Evolutionary conservation across 2,113 vertebrate species (phyloP).

Genomic region (western clawed frog (Xenopus tropicalis)): DNA sequence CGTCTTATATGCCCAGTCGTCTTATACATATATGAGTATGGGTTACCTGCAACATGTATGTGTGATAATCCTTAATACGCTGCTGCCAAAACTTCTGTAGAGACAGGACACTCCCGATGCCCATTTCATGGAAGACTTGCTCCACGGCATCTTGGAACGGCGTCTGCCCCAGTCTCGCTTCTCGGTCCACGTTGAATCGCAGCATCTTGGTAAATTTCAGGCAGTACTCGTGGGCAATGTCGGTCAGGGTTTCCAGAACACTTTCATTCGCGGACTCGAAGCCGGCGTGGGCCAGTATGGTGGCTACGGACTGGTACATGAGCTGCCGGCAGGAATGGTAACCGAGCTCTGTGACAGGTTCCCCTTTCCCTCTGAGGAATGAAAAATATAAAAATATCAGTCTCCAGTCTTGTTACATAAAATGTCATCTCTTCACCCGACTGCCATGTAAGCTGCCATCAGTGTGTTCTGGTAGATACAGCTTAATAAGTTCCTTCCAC

Average conservation of each 20-base stretch:
- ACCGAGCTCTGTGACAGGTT: constrained; percentile 92
- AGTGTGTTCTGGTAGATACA: too few relatives aligned
- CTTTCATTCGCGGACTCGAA: constrained; percentile 92
- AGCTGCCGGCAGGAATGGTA: constrained; percentile 92
- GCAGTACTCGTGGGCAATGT: constrained; percentile 90
- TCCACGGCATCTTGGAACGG: constrained; percentile 93
- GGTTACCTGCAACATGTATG: constrained; percentile 91
- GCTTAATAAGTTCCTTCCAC: too few relatives aligned
- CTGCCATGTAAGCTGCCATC: too few relatives aligned
- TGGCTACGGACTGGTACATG: constrained; percentile 94
- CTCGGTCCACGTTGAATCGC: constrained; percentile 86
- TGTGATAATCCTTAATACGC: constrained; percentile 96
- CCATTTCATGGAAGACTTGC: constrained; percentile 94
- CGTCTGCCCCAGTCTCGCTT: constrained; percentile 82
- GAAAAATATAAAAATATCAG: not conserved
- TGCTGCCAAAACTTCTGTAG: constrained; percentile 97
- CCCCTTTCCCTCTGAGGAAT: constrained; percentile 82
- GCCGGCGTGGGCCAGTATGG: constrained; percentile 88
- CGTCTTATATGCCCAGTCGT: too few relatives aligned
- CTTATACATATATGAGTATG: too few relatives aligned
- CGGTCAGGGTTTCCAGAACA: constrained; percentile 90
- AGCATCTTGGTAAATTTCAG: constrained; percentile 84
- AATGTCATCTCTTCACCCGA: too few relatives aligned
- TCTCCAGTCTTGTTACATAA: too few relatives aligned
- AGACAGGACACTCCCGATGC: constrained; percentile 89